phyloP scores from a whole-genome alignment of 1,140 invertebrate genomes.

The Tetragnatha versicolor region DNA sequence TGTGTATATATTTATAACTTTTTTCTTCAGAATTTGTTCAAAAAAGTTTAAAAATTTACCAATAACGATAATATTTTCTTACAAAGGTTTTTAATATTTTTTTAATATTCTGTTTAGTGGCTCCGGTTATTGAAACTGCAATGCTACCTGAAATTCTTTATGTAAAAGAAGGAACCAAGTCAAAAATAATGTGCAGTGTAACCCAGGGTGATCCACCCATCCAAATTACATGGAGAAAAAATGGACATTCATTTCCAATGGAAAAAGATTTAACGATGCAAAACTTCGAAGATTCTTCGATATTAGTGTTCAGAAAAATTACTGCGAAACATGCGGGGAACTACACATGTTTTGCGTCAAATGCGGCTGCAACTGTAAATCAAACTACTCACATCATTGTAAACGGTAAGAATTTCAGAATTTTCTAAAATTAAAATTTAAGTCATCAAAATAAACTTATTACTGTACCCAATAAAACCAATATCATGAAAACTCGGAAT shows the following conservation, averaged over 20 bases:
- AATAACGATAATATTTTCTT: not conserved
- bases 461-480: no score
- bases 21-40: not conserved
- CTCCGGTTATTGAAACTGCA: slow-evolving; percentile 67
- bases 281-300: slow-evolving; percentile 62
- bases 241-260: slow-evolving; percentile 74
- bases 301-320: slow-evolving; percentile 59
- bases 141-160: slow-evolving; percentile 75
- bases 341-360: slow-evolving; percentile 66
- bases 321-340: slow-evolving; percentile 64
- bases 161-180: slow-evolving; percentile 80
- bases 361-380: slow-evolving; percentile 63
- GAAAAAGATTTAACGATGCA: slow-evolving; percentile 52
- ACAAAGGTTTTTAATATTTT: not conserved
- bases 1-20: not conserved
- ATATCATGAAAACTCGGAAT: no score
- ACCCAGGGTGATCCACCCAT: slow-evolving; percentile 93
- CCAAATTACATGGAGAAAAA: slow-evolving; percentile 87
- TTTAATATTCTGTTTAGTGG: slow-evolving; percentile 62
- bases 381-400: slow-evolving; percentile 64
- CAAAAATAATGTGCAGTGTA: slow-evolving; percentile 91
- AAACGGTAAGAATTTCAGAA: slow-evolving; percentile 61
- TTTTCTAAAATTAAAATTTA: not conserved
- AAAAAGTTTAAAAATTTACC: not conserved
- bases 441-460: no score